Percentiles rank a stretch among this genome's conserved stretches.
These are phyloP conservation scores for Rhinogobio ventralis DNA, from an alignment of 2,797 vertebrate genomes.

Conservation along the genomic window DNA sequence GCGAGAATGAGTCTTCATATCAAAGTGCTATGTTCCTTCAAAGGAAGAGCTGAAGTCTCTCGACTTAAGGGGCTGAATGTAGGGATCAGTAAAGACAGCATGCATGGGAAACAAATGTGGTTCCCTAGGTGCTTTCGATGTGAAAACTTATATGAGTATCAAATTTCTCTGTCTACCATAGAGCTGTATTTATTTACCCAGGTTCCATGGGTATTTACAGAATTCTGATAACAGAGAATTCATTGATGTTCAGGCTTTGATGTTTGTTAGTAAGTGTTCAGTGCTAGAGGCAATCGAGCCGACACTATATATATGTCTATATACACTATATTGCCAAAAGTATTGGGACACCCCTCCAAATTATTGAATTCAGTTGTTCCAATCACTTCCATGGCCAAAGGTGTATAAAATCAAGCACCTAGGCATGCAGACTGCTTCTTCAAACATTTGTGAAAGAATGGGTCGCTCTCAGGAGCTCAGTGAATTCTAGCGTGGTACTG, in stretches of 20 bases:
- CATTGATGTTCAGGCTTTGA: constrained; percentile 52
- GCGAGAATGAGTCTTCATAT: constrained; percentile 45
- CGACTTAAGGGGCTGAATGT: constrained; percentile 46
- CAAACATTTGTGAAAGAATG: too few species aligned
- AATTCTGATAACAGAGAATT: constrained; percentile 44
- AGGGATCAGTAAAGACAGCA: constrained; percentile 41
- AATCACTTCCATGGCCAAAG: too few species aligned
- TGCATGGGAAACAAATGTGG: constrained; percentile 45
- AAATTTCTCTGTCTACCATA: constrained; percentile 2
- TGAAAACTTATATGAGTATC: constrained; percentile 35
- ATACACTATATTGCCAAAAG: too few species aligned
- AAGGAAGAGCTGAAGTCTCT: constrained; percentile 53
- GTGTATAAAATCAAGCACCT: too few species aligned
- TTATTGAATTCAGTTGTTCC: too few species aligned
- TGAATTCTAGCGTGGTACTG: too few species aligned
- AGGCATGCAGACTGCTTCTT: too few species aligned
- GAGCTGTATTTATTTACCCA: constrained; percentile 40
- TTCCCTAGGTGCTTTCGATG: constrained; percentile 45
- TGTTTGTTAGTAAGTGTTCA: constrained; percentile 41
- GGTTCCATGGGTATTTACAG: constrained; percentile 44
- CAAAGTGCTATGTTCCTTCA: constrained; percentile 59
- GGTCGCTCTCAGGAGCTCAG: too few species aligned
- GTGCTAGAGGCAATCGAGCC: constrained; percentile 39
- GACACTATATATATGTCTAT: too few species aligned
- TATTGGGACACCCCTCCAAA: too few species aligned